These are phyloP conservation scores for Rotaria macrura DNA, from an alignment of 2,888 invertebrate genomes.

Conservation along the genomic window DNA sequence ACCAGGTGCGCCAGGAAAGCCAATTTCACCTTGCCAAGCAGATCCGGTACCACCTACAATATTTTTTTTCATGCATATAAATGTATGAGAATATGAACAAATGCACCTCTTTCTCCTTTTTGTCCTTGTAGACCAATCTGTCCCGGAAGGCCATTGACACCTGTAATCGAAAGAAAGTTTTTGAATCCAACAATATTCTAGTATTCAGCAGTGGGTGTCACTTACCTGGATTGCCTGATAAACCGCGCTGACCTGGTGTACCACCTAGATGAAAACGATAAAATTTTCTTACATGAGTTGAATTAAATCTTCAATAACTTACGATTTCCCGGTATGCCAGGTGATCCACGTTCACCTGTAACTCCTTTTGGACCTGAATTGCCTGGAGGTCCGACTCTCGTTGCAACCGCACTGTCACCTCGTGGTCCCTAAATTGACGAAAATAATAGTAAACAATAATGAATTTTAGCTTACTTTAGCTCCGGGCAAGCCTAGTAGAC, in stretches of 20 bases:
- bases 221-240: neutral
- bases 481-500: neutral
- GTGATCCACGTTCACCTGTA: neutral
- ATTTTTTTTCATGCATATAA: too few relatives aligned
- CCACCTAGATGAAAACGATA: neutral
- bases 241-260: neutral
- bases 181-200: neutral
- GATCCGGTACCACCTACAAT: neutral
- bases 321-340: neutral
- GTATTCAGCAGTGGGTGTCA: neutral
- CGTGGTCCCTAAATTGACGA: neutral
- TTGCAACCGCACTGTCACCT: constrained; percentile 15
- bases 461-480: neutral
- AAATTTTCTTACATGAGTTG: neutral
- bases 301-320: neutral
- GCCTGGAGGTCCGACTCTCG: neutral
- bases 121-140: neutral
- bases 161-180: neutral
- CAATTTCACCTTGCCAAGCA: neutral
- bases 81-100: too few relatives aligned
- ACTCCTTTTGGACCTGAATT: neutral
- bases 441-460: neutral
- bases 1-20: neutral
- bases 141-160: neutral
- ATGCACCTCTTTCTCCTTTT: neutral